A percentile compares a stretch with the other conserved stretches of the same genome.
These are phyloP conservation scores for Pachyseris speciosa DNA, from an alignment of 64 coral and sea anemone species.

Conservation along the genomic window DNA sequence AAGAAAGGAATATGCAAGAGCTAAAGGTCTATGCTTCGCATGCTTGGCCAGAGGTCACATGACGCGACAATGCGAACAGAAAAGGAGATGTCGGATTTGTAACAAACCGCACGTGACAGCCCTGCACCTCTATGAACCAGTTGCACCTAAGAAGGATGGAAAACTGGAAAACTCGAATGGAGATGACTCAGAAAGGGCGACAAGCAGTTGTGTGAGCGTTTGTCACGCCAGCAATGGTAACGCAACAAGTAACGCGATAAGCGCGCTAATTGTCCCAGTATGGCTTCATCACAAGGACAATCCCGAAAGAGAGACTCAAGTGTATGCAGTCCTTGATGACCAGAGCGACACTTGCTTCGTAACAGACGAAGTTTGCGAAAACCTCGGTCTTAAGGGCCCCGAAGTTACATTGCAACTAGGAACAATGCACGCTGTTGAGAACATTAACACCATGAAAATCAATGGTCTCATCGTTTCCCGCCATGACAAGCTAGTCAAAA, in stretches of 20 bases:
- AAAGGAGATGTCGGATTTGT: constrained; percentile 15
- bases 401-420: constrained; percentile 58
- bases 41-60: constrained; percentile 1
- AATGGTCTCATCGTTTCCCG: constrained; percentile 49
- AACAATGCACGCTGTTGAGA: constrained; percentile 75
- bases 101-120: constrained; percentile 21
- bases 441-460: constrained; percentile 46
- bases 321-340: constrained; percentile 75
- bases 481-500: background rate
- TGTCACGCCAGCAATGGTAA: constrained; percentile 16
- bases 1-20: background rate
- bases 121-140: too few species aligned
- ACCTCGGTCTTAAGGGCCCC: constrained; percentile 32
- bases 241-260: constrained; percentile 47
- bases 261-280: constrained; percentile 70
- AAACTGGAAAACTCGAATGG: too few species aligned
- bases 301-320: background rate
- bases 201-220: constrained; percentile 20
- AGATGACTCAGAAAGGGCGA: too few species aligned
- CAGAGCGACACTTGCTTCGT: constrained; percentile 74
- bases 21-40: background rate
- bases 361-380: constrained; percentile 7
- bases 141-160: too few species aligned
- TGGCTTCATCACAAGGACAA: constrained; percentile 53
- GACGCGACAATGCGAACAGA: constrained; percentile 15